Conservation (phyloP, 2,888 invertebrate species). For the Drosophila pseudotakahashii region DNA sequence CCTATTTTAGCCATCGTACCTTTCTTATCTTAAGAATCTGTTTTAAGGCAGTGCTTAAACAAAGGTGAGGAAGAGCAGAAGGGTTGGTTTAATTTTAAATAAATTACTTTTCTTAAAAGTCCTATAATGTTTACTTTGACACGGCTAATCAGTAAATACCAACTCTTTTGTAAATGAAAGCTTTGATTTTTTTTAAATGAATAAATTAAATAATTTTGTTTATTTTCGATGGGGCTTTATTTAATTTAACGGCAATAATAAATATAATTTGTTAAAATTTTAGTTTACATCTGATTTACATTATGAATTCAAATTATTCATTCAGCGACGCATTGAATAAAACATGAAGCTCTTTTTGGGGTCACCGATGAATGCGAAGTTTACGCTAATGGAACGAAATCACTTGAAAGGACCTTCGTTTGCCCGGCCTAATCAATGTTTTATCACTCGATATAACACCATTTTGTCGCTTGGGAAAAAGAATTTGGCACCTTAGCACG, state of each 20-base stretch:
- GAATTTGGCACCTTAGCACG: slow-evolving; percentile 17
- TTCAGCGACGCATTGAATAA: slow-evolving; percentile 3
- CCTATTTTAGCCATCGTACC: slow-evolving; percentile 7
- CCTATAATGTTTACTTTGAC: slow-evolving; percentile 8
- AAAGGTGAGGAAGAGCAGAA: not conserved
- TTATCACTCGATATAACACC: slow-evolving; percentile 12
- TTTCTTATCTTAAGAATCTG: slow-evolving; percentile 3
- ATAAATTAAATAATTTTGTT: not conserved
- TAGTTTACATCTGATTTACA: not conserved
- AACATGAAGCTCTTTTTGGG: slow-evolving; percentile 11
- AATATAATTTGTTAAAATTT: no score
- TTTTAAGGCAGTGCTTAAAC: not conserved
- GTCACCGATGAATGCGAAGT: slow-evolving; percentile 1
- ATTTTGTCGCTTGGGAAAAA: not conserved
- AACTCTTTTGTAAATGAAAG: not conserved
- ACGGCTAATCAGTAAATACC: not conserved
- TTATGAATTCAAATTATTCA: not conserved
- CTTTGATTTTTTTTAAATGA: not conserved
- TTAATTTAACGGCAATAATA: not conserved
- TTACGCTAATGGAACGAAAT: not conserved
- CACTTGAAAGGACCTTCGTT: not conserved
- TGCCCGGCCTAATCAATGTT: not conserved
- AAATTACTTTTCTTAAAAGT: not conserved
- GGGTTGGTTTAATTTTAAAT: not conserved
- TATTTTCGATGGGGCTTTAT: not conserved